Percentiles rank a stretch among this genome's conserved stretches.
Conservation (phyloP, 2,797 vertebrate species). For the Echiichthys vipera region DNA sequence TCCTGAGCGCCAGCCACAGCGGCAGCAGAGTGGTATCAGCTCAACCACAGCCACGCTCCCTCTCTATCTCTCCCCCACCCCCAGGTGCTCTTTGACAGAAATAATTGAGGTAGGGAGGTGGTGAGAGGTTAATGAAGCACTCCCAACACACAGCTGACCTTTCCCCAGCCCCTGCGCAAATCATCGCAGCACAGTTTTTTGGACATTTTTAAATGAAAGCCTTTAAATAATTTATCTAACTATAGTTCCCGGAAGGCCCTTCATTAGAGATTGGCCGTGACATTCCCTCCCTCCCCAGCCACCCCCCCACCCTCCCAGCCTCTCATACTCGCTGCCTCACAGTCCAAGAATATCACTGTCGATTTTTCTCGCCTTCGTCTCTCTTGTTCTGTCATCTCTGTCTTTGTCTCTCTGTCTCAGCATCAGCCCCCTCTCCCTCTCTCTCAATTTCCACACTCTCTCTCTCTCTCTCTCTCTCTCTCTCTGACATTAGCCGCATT, state of each 20-base stretch:
- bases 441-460: not conserved
- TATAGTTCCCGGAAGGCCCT: conserved; percentile 84
- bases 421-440: not conserved
- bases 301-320: too few species aligned
- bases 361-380: conserved; percentile 71
- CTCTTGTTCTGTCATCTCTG: conserved; percentile 61
- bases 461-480: conserved; percentile 30
- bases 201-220: conserved; percentile 88
- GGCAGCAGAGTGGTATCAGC: conserved; percentile 69
- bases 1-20: conserved; percentile 54
- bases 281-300: conserved; percentile 81
- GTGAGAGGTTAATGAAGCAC: conserved; percentile 88
- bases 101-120: conserved; percentile 84
- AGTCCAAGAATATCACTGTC: conserved; percentile 82
- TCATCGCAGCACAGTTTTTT: conserved; percentile 83
- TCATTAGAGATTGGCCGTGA: conserved; percentile 86
- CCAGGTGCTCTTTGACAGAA: conserved; percentile 81
- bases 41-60: conserved; percentile 53
- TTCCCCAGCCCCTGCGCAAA: conserved; percentile 82
- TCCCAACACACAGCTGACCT: conserved; percentile 85
- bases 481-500: conserved; percentile 70
- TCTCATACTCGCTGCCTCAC: conserved; percentile 71
- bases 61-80: conserved; percentile 49
- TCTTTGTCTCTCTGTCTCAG: conserved; percentile 37
- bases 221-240: conserved; percentile 90